Base-by-base conservation (phyloP, 2,888 invertebrate species). In the Andrena camellia region DNA sequence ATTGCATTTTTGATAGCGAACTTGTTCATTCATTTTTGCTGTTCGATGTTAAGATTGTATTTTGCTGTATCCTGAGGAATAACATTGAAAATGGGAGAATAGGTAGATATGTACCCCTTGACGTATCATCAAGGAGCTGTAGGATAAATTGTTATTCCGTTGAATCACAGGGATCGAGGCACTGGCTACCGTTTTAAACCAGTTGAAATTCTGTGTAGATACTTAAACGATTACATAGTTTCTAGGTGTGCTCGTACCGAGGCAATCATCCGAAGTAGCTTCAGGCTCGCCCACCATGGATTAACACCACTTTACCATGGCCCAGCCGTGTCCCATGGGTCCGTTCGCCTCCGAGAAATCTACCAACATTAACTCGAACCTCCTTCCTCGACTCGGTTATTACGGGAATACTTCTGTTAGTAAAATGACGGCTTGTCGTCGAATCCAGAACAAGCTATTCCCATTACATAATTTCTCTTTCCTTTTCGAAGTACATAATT, bases 241-340 rank as follows among this genome's bases (percentile, higher is more conserved):
- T 57, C 74, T 81, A 62, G 57, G 54, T 64, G 52, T 23, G 31
- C n/a, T 70, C 70, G 63, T 77, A 74, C 66, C 63, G 33, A 74
- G 23, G 71, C 60, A 83, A 85, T 83, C 60, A 81, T 74, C 70
- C 71, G 80, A 85, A 81, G 71, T 77, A 83, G 70, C 33, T 67
- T 31, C 68, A 31, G 70, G 72, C 54, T 78, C 74, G 74, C 59
- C 62, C 71, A 71, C 59, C 64, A 54, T 60, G 73, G 67, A 33
- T 59, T 70, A 64, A 10, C 35, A 67, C 59, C 66, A 64, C 59
- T 83, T 83, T 71, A 67, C 73, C 73, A 81, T 68, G 66, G 59
- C 70, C 29, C 33, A 29, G n/a, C 20, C 33, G 8, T 23, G 33
- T 33, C 10, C 35, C n/a, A 31, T n/a, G 29, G 29, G 54, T 35